Percentiles rank a stretch among this genome's conserved stretches.
Conservation (phyloP, 1,140 invertebrate genomes). For the Eupeodes corollae region DNA sequence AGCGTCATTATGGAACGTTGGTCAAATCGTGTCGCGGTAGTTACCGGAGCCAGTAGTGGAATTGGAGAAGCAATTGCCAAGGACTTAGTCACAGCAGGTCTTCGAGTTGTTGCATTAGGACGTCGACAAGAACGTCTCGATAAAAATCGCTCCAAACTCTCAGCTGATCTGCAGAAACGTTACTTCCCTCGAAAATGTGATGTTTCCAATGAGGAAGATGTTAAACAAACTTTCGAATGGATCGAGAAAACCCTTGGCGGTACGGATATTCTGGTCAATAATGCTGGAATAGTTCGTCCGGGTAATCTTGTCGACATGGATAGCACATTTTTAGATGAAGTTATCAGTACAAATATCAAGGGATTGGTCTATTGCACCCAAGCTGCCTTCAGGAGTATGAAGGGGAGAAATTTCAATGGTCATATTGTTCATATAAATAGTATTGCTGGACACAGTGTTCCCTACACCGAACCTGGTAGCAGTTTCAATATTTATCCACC, state of each 20-base stretch:
- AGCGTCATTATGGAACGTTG: conserved; percentile 49
- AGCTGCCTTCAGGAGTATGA: conserved; percentile 55
- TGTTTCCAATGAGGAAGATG: conserved; percentile 48
- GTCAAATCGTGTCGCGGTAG: conserved; percentile 51
- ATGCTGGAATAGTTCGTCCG: conserved; percentile 47
- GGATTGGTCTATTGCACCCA: conserved; percentile 54
- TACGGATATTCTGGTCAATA: conserved; percentile 61
- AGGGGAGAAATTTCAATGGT: conserved; percentile 45
- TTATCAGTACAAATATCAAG: conserved; percentile 58
- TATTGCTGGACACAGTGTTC: conserved; percentile 42
- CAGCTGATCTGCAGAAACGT: conserved; percentile 8
- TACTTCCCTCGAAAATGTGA: conserved; percentile 47
- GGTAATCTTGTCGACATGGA: conserved; percentile 33
- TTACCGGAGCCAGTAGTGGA: conserved; percentile 60
- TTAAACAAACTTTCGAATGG: conserved; percentile 48
- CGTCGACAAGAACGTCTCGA: conserved; percentile 48
- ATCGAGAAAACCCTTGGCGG: conserved; percentile 44
- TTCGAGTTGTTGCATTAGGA: conserved; percentile 58
- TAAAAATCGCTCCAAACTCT: conserved; percentile 17
- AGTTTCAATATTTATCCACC: conserved; percentile 46
- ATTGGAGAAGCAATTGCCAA: conserved; percentile 51
- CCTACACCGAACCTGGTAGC: conserved; percentile 20
- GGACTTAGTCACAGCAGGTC: conserved; percentile 44
- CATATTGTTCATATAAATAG: conserved; percentile 65
- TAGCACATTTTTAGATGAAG: conserved; percentile 36